Conservation (phyloP, 2,888 invertebrate genomes). For the Apodemia zela region DNA sequence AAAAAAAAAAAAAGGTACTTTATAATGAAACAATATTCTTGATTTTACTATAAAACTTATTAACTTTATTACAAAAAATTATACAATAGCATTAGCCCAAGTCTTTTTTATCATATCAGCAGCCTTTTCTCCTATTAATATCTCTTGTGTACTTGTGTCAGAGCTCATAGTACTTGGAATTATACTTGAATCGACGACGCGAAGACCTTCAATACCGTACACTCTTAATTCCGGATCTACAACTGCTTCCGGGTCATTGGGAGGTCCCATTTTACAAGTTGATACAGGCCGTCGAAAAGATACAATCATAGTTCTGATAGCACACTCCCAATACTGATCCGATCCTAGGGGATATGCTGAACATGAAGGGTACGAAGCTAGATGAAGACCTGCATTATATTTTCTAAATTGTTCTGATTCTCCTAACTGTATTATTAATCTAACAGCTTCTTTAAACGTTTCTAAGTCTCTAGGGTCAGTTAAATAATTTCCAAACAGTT, state of each 20-base stretch:
- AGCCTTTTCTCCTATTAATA: constrained; percentile 88
- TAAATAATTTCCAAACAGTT: constrained; percentile 90
- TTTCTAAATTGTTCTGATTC: constrained; percentile 81
- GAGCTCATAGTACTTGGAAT: constrained; percentile 83
- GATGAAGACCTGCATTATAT: constrained; percentile 74
- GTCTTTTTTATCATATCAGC: constrained; percentile 83
- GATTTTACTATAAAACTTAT: too few relatives aligned
- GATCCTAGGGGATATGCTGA: constrained; percentile 65
- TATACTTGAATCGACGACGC: constrained; percentile 86
- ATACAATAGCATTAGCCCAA: constrained; percentile 62
- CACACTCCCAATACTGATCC: constrained; percentile 87
- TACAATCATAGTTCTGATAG: constrained; percentile 79
- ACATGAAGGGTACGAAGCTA: constrained; percentile 79
- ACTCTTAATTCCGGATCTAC: constrained; percentile 84
- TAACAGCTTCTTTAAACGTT: constrained; percentile 81
- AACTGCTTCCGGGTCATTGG: constrained; percentile 81
- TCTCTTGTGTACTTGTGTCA: constrained; percentile 83
- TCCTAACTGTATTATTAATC: constrained; percentile 80
- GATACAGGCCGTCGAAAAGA: constrained; percentile 82
- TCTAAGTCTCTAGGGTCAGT: constrained; percentile 82
- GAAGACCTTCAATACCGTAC: constrained; percentile 80
- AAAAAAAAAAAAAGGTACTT: too few relatives aligned
- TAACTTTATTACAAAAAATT: constrained; percentile 13
- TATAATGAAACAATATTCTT: too few relatives aligned
- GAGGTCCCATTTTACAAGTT: constrained; percentile 87